Conservation (phyloP, 1,140 invertebrate species). For the Drosophila oshimai region DNA sequence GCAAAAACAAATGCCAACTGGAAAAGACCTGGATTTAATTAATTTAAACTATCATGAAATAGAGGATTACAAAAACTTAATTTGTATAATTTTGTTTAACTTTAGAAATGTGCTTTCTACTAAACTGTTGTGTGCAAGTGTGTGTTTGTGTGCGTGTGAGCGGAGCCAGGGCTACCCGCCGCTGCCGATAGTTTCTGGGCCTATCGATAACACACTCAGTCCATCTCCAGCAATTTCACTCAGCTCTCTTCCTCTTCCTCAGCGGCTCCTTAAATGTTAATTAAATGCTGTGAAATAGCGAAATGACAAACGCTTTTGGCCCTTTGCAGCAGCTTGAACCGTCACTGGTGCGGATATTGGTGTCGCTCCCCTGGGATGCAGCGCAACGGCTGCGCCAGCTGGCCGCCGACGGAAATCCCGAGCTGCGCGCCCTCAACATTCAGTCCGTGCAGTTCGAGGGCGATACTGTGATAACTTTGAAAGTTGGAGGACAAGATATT, state of each 20-base stretch:
- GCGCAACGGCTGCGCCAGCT: slow-evolving; percentile 93
- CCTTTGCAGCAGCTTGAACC: slow-evolving; percentile 91
- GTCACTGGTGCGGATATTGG: slow-evolving; percentile 95
- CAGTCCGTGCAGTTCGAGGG: slow-evolving; percentile 98
- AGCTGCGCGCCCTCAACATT: slow-evolving; percentile 94
- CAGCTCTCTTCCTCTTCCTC: slow-evolving; percentile 8
- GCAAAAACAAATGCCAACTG: slow-evolving; percentile 31
- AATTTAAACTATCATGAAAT: slow-evolving; percentile 14
- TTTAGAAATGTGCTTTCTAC: slow-evolving; percentile 8
- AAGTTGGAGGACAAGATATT: slow-evolving; percentile 90
- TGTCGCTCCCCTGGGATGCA: slow-evolving; percentile 97
- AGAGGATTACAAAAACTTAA: neutral
- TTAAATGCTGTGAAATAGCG: slow-evolving; percentile 23
- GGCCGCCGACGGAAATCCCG: slow-evolving; percentile 93
- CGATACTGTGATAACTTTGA: slow-evolving; percentile 96
- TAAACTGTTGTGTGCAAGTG: neutral
- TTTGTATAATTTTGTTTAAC: slow-evolving; percentile 19
- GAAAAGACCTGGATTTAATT: neutral
- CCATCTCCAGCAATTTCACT: slow-evolving; percentile 30
- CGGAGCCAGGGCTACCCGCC: slow-evolving; percentile 40
- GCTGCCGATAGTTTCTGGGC: neutral
- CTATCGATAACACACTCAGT: slow-evolving; percentile 33
- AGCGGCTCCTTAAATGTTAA: slow-evolving; percentile 25
- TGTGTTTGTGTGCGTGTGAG: slow-evolving; percentile 1
- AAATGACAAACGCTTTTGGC: slow-evolving; percentile 13